Conservation (phyloP, 2,113 vertebrate species). For the Seriola aureovittata region DNA sequence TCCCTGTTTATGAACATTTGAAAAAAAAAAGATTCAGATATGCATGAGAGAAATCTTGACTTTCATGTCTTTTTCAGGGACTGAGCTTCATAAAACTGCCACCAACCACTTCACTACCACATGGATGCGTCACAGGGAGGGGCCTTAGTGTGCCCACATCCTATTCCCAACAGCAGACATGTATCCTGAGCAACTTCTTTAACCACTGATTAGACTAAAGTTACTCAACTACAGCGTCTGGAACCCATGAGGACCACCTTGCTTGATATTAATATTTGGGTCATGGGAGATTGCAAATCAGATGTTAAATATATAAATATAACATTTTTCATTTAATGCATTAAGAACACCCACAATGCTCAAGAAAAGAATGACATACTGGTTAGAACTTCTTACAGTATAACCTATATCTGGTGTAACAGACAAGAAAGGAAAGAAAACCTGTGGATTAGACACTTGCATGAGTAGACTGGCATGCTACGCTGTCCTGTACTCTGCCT, state of each 20-base stretch:
- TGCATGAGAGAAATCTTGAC: background rate
- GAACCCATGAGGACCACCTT: background rate
- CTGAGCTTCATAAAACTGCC: background rate
- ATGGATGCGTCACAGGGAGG: slow-evolving; percentile 27
- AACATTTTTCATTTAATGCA: background rate
- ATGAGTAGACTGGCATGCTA: background rate
- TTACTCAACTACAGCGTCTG: background rate
- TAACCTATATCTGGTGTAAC: background rate
- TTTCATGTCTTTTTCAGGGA: background rate
- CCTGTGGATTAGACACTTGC: background rate
- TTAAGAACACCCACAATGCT: background rate
- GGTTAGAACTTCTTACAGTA: background rate
- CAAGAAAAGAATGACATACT: background rate
- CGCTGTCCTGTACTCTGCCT: background rate
- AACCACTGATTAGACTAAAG: background rate
- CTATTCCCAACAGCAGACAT: background rate
- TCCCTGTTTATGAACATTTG: background rate
- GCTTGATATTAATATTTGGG: background rate
- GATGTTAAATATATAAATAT: background rate
- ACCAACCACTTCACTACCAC: background rate
- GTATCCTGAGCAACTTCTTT: background rate
- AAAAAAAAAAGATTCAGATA: background rate
- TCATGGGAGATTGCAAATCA: background rate
- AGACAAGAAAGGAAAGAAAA: background rate
- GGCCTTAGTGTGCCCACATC: background rate